Base-by-base conservation (phyloP, 92 coral and sea anemone genomes). In the Hydrozoanthus gracilis region DNA sequence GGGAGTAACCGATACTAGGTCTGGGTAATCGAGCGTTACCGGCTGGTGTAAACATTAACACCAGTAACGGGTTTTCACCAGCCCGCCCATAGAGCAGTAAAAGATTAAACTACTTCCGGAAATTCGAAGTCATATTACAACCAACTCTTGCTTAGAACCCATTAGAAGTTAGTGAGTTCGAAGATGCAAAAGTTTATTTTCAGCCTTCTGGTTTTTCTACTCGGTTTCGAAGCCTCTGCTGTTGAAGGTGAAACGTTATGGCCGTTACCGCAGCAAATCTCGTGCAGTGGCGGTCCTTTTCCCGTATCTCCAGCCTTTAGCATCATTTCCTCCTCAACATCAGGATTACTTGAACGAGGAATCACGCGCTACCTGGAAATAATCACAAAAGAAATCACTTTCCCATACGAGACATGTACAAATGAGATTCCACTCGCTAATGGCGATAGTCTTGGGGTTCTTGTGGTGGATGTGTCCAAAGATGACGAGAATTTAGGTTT, bases 301-400 rank as follows among this genome's bases (percentile, higher is more conserved):
- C 86, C 89, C 1, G 78, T 94, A 7, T 94, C 98, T 3, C 90
- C 84, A 39, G 93, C 95, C 10, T 92, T 94, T 64, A 91, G 84
- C 20, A 77, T 94, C 56, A 48, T 83, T 49, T 88, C 95, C 0
- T 46, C 89, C 4, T 90, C 95, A 3, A 86, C 50, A 64, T 94
- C 98, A 6, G 88, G 75, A 67, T 69, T 94, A 10, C 92, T 94
- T 3, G 92, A 78, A 60, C 92, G 91, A 5, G 98, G 95, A 35
- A 90, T 94, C 6, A 94, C 93, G 39, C 91, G 98, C 56, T 94
- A 94, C 68, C 89, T 92, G 65, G 92, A 90, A 73, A 90, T 90
- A 79, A 90, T 94, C 51, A 67, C 78, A 20, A 76, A 55, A 17
- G 69, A 60, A 10, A 77, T 86, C 70, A 65, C 62, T 80, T 15